A percentile compares a stretch with the other conserved stretches of the same genome.
Evolutionary conservation across 37 sponge, comb jelly and placozoan genomes (phyloP).

Genomic region (Axinella damicornis): DNA sequence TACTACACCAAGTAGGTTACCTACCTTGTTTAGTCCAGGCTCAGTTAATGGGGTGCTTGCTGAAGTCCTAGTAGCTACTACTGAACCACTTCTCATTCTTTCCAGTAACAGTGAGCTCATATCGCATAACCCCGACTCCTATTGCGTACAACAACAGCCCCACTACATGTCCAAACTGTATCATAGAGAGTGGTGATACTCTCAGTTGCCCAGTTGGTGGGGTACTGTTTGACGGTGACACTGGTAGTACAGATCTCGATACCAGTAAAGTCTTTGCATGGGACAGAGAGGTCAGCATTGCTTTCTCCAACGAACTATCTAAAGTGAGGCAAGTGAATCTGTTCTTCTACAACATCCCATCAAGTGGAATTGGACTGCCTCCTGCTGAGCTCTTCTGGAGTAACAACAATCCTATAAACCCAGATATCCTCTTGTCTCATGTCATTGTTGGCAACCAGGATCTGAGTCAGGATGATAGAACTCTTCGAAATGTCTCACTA

Average conservation of each 20-base stretch:
- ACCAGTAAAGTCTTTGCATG: conserved; percentile 27
- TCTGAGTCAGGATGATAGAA: conserved; percentile 26
- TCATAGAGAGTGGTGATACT: too few relatives aligned
- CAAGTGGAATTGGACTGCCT: conserved; percentile 58
- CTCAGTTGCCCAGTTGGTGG: too few relatives aligned
- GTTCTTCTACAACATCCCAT: conserved; percentile 63
- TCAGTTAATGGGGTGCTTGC: too few relatives aligned
- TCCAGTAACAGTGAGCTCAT: too few relatives aligned
- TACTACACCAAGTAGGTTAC: too few relatives aligned
- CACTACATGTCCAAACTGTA: too few relatives aligned
- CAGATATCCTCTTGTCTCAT: conserved; percentile 4
- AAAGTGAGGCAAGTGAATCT: conserved; percentile 35
- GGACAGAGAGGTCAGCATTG: conserved; percentile 11
- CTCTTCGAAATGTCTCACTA: conserved; percentile 35
- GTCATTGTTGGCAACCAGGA: conserved; percentile 43
- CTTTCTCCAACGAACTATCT: not conserved
- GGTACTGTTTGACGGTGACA: not conserved
- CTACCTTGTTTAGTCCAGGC: too few relatives aligned
- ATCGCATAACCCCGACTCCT: too few relatives aligned
- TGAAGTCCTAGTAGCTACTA: too few relatives aligned
- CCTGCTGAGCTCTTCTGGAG: not conserved
- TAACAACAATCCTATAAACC: not conserved
- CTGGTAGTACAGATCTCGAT: conserved; percentile 3
- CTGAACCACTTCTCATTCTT: too few relatives aligned
- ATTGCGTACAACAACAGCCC: too few relatives aligned